These are phyloP conservation scores for Agonopterix subpropinquella DNA, from an alignment of 2,888 invertebrate genomes.

Conservation along the genomic window DNA sequence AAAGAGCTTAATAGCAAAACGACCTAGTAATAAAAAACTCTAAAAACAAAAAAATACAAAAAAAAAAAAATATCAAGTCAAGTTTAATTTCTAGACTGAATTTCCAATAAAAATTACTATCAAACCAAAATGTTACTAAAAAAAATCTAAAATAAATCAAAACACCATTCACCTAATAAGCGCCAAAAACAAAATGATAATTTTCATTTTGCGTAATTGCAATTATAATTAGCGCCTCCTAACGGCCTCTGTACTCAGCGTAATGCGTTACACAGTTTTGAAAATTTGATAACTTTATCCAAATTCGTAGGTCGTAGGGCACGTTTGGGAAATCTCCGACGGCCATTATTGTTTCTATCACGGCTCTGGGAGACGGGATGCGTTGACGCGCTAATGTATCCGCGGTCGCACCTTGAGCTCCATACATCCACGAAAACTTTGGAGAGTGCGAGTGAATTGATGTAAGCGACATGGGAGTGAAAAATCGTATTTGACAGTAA, in stretches of 20 bases:
- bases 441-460: too few species aligned
- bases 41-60: too few species aligned
- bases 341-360: conserved; percentile 62
- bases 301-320: conserved; percentile 66
- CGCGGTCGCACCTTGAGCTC: conserved; percentile 41
- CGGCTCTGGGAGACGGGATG: conserved; percentile 41
- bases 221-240: conserved; percentile 61
- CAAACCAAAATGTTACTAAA: too few species aligned
- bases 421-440: background rate
- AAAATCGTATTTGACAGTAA: too few species aligned
- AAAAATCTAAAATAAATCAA: too few species aligned
- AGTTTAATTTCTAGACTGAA: too few species aligned
- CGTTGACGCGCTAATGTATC: conserved; percentile 63
- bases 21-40: too few species aligned
- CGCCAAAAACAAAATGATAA: background rate
- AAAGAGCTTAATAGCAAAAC: too few species aligned
- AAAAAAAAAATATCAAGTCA: too few species aligned
- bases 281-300: conserved; percentile 74
- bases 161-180: too few species aligned
- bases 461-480: too few species aligned
- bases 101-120: too few species aligned
- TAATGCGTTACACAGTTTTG: conserved; percentile 71
- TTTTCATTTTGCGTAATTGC: conserved; percentile 34
- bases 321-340: conserved; percentile 68
- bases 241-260: conserved; percentile 24